Conservation (phyloP, 1,140 invertebrate species). For the Drosophila nikananu region DNA sequence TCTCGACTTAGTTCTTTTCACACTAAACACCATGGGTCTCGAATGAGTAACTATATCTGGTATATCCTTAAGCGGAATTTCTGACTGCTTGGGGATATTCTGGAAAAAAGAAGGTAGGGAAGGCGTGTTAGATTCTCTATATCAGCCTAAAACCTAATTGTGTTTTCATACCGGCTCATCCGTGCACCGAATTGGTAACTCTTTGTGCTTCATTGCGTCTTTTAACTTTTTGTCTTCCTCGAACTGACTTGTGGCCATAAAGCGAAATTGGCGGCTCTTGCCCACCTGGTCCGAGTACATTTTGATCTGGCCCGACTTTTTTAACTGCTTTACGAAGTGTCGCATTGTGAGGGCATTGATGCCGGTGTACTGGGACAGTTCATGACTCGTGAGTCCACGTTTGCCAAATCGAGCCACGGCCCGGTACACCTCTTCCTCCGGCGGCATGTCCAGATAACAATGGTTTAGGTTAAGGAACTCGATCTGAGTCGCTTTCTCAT, state of each 20-base stretch:
- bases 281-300: constrained; percentile 62
- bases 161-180: constrained; percentile 61
- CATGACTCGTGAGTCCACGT: constrained; percentile 59
- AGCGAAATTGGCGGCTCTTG: constrained; percentile 59
- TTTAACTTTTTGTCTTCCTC: constrained; percentile 18
- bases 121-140: not conserved
- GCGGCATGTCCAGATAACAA: constrained; percentile 66
- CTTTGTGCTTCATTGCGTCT: constrained; percentile 20
- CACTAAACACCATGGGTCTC: constrained; percentile 21
- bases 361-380: constrained; percentile 58
- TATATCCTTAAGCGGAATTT: constrained; percentile 48
- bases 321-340: constrained; percentile 50
- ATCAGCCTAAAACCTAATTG: not conserved
- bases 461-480: constrained; percentile 52
- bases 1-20: constrained; percentile 20
- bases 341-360: constrained; percentile 49
- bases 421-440: constrained; percentile 61
- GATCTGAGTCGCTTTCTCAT: constrained; percentile 80
- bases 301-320: constrained; percentile 33
- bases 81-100: constrained; percentile 31
- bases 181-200: constrained; percentile 48
- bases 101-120: constrained; percentile 3
- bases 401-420: constrained; percentile 63
- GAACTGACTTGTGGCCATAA: constrained; percentile 29
- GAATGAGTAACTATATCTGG: constrained; percentile 51